Evolutionary conservation across 2,888 invertebrate species (phyloP).

Genomic region (Hirtodrosophila alboralis): DNA sequence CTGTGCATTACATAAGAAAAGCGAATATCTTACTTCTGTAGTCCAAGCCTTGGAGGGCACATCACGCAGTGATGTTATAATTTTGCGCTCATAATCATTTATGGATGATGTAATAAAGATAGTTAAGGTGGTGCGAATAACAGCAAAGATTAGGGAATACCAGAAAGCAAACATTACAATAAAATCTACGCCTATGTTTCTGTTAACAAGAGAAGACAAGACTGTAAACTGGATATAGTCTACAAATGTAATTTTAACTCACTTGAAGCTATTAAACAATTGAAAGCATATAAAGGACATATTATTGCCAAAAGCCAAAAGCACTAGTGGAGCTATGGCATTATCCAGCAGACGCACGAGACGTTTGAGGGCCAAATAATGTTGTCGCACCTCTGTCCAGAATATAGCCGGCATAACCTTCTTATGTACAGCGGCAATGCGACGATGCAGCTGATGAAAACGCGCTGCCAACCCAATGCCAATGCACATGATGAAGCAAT

Average conservation of each 20-base stretch:
- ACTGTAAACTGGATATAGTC: fast-evolving
- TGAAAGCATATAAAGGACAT: slow-evolving; percentile 91
- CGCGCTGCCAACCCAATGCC: slow-evolving; percentile 88
- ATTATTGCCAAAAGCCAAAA: slow-evolving; percentile 89
- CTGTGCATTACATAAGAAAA: no score
- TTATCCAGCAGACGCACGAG: slow-evolving; percentile 87
- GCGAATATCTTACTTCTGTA: slow-evolving; percentile 85
- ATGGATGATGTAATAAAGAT: slow-evolving; percentile 85
- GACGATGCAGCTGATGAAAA: slow-evolving; percentile 87
- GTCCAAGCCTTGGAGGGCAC: slow-evolving; percentile 84
- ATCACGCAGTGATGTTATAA: slow-evolving; percentile 84
- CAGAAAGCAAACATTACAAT: slow-evolving; percentile 85
- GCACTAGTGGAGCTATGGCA: slow-evolving; percentile 87
- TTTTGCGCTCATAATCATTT: slow-evolving; percentile 85
- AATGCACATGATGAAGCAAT: slow-evolving; percentile 88
- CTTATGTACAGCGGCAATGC: slow-evolving; percentile 84
- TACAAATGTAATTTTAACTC: slow-evolving; percentile 12
- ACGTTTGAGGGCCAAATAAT: slow-evolving; percentile 87
- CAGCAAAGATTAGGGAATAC: slow-evolving; percentile 85
- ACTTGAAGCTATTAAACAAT: slow-evolving; percentile 86
- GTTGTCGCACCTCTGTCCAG: slow-evolving; percentile 88
- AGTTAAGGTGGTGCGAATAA: slow-evolving; percentile 85
- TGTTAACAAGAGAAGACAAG: slow-evolving; percentile 13
- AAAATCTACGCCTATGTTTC: slow-evolving; percentile 81
- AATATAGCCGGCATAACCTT: slow-evolving; percentile 83